Conservation (phyloP, 2,888 invertebrate species). For the Leptothorax acervorum region DNA sequence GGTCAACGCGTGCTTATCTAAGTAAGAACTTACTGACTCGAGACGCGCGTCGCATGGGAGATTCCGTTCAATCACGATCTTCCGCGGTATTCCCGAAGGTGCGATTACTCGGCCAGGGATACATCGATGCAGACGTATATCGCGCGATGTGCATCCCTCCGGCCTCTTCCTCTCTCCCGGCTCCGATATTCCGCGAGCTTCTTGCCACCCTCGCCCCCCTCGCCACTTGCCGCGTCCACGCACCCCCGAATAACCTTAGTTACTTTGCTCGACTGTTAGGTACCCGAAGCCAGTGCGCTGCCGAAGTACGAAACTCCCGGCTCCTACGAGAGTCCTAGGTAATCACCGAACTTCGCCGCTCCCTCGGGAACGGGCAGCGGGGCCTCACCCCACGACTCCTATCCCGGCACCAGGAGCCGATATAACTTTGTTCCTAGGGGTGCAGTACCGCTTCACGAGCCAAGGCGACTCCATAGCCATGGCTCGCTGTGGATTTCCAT, state of each 20-base stretch:
- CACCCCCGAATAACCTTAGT: slow-evolving; percentile 83
- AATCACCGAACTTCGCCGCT: slow-evolving; percentile 85
- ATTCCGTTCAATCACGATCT: slow-evolving; percentile 78
- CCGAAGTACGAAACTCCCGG: slow-evolving; percentile 84
- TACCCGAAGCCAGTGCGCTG: slow-evolving; percentile 81
- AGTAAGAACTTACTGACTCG: slow-evolving; percentile 48
- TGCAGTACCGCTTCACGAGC: slow-evolving; percentile 80
- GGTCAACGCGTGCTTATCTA: not conserved
- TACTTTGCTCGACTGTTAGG: slow-evolving; percentile 84
- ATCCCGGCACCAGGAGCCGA: slow-evolving; percentile 78
- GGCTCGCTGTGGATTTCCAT: slow-evolving; percentile 50
- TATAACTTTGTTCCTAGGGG: slow-evolving; percentile 85
- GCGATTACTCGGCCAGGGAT: slow-evolving; percentile 79
- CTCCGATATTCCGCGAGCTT: slow-evolving; percentile 54
- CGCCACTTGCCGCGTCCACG: slow-evolving; percentile 69
- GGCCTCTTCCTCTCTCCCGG: slow-evolving; percentile 58
- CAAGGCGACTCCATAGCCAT: slow-evolving; percentile 70
- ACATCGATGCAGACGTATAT: slow-evolving; percentile 73
- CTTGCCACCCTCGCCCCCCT: slow-evolving; percentile 62
- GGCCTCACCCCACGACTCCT: slow-evolving; percentile 69
- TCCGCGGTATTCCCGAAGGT: slow-evolving; percentile 79
- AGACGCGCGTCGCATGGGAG: slow-evolving; percentile 50
- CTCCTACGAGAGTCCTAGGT: slow-evolving; percentile 85
- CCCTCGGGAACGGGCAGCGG: slow-evolving; percentile 82
- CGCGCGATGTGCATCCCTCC: slow-evolving; percentile 72